Evolutionary conservation across 2,888 invertebrate genomes (phyloP), one percentile per base, ranked within the genome.

Genomic region (Eupsilia transversa): DNA sequence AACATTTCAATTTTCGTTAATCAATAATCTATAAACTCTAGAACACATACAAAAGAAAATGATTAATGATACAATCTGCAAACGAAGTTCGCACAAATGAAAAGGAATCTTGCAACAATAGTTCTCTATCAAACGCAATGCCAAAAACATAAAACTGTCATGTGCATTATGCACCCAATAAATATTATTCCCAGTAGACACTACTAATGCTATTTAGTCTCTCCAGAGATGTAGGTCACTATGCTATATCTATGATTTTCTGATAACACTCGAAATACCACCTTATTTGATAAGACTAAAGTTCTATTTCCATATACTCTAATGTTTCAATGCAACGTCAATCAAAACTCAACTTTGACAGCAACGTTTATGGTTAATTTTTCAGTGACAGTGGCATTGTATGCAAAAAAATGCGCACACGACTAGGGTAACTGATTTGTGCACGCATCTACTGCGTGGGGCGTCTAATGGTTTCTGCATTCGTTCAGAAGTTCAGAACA

Each of bases 161-260:
- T 91, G 93, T 93, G 95, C 96, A 95, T 95, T 94, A 94, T 95
- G 95, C 96, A 96, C 93, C 93, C 95, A 88, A 96, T 96, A 96
- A 95, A 96, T 96, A 96, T 95, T 92, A 94, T 93, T 93, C 96
- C 96, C 96, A 90, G 87, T 89, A 90, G 94, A 94, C 91, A 88
- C 89, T 81, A 60, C 94, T 94, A 95, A 95, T 94, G 92, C 92
- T 91, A 91, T 90, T 92, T 91, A 93, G 93, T 92, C 91, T 92
- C 94, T 94, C 95, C 94, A 91, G 96, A 96, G 96, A 96, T 95
- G 93, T 96, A 95, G 96, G 96, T 96, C 96, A 96, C 91, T 91
- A 89, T 94, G 93, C 90, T 94, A 91, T 94, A 91, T 92, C 91
- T 89, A 86, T 89, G 87, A 87, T 86, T 85, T 83, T 77, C 77